Evolutionary conservation across 2,888 invertebrate species (phyloP).

Genomic region (Drosophila prolongata): DNA sequence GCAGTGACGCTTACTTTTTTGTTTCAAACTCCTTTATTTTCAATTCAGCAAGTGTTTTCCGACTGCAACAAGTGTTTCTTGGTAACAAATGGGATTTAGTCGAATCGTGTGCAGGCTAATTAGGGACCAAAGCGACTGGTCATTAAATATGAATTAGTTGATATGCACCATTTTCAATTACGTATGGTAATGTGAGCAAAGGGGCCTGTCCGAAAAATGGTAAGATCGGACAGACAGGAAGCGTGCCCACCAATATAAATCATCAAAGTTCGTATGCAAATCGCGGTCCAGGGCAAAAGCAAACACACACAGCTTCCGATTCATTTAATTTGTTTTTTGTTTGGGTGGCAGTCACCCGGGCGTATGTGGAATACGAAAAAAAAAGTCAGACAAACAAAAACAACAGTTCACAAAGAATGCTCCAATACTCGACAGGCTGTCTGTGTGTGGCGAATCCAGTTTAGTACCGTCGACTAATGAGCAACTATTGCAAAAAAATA

Average conservation of each 20-base stretch:
- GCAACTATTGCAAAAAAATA: constrained; percentile 36
- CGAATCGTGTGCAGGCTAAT: background rate
- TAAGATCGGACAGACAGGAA: constrained; percentile 57
- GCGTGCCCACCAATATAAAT: constrained; percentile 46
- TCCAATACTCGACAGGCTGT: constrained; percentile 46
- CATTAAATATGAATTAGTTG: constrained; percentile 1
- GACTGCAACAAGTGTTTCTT: constrained; percentile 18
- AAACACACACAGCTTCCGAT: constrained; percentile 7
- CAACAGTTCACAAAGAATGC: constrained; percentile 30
- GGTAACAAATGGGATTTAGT: constrained; percentile 8
- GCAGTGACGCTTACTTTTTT: constrained; percentile 10
- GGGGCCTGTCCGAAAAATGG: constrained; percentile 10
- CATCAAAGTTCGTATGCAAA: constrained; percentile 69
- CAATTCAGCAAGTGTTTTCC: background rate
- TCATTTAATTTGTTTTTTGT: constrained; percentile 8
- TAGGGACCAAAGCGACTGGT: background rate
- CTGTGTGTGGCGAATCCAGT: constrained; percentile 54
- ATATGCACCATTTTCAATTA: background rate
- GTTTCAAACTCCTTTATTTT: background rate
- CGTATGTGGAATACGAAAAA: constrained; percentile 12
- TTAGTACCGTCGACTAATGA: constrained; percentile 65
- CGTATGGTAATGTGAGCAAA: background rate
- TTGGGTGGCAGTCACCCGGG: constrained; percentile 18
- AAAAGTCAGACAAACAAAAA: constrained; percentile 2
- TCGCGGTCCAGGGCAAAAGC: constrained; percentile 27